Base-by-base conservation (phyloP, 2,888 invertebrate genomes). In the Prosopocoilus inquinatus region DNA sequence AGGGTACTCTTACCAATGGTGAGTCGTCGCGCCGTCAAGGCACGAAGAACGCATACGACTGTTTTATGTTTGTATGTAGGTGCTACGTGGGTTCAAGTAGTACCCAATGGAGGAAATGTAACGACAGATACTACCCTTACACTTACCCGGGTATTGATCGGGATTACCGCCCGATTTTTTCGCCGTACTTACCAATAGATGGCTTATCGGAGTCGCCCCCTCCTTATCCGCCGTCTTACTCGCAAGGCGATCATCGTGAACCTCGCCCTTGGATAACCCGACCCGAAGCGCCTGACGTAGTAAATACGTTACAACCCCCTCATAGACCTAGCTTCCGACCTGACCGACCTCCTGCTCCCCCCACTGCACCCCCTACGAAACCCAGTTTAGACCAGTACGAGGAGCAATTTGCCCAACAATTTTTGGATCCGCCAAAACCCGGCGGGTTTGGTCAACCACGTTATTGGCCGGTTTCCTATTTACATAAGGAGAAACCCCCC, bases 41-140 rank as follows among this genome's bases (percentile, higher is more conserved):
- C 7, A 1, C 20, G 20, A 28, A 5, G 4, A 28, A n/a, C n/a
- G n/a, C n/a, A n/a, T n/a, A n/a, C n/a, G 4, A 28, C 20, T 28
- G 5, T 28, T 16, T 16, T 28, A 5, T 28, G 39, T 4, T 15
- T 53, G 53, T 39, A 66, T 71, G 1, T 58, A 91, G 91, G 91
- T 93, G 93, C 69, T 90, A 90, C 73, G 93, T 93, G 4, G 93
- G 93, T 9, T 84, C 86, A 2, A 81, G 82, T 2, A 80, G 82
- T 8, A 89, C 90, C 54, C 92, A 93, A 72, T 93, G 93, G 93
- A 81, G 93, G 7, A 91, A 91, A 5, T 93, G 93, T 75, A 92
- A 88, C 65, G 91, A 92, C 65, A 85, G 86, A 43, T 92, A 91
- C 72, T 89, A 85, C 64, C 91, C 91, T 0, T 81, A 88, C 70